Conservation (phyloP, 2,888 invertebrate genomes). For the Fabriciana adippe region DNA sequence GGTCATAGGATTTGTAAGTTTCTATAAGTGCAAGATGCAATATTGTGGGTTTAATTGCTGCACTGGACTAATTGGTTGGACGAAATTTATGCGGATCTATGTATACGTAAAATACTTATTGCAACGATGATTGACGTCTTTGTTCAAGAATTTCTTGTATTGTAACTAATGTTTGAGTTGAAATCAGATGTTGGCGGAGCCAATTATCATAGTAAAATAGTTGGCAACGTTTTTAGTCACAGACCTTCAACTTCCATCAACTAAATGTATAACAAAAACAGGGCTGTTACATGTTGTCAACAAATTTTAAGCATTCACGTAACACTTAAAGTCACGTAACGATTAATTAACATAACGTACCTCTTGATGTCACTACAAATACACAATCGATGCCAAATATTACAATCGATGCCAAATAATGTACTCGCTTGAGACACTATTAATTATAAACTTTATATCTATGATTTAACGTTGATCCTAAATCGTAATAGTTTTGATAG, state of each 20-base stretch:
- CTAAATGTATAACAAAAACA: conserved; percentile 20
- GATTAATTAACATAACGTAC: conserved; percentile 21
- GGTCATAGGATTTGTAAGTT: too few species aligned
- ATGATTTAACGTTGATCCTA: conserved; percentile 1
- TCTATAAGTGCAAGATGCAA: too few species aligned
- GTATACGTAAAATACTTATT: too few species aligned
- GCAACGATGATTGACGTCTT: neutral
- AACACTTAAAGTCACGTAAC: conserved; percentile 22
- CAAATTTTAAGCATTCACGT: conserved; percentile 24
- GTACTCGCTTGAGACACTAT: conserved; percentile 1
- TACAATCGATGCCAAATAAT: conserved; percentile 35
- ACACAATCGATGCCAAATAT: conserved; percentile 12
- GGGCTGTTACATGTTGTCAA: conserved; percentile 26
- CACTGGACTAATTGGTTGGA: too few species aligned
- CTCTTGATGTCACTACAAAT: neutral
- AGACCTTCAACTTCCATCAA: conserved; percentile 32
- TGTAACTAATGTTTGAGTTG: conserved; percentile 14
- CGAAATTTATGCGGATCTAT: too few species aligned
- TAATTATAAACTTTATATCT: neutral
- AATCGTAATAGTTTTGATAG: neutral
- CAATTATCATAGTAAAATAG: conserved; percentile 33
- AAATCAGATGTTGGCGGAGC: conserved; percentile 13
- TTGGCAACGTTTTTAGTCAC: conserved; percentile 36
- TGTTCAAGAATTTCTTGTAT: conserved; percentile 1
- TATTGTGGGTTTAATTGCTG: too few species aligned